phyloP scores from a whole-genome alignment of 2,797 vertebrate genomes.

The Eutrigla gurnardus region DNA sequence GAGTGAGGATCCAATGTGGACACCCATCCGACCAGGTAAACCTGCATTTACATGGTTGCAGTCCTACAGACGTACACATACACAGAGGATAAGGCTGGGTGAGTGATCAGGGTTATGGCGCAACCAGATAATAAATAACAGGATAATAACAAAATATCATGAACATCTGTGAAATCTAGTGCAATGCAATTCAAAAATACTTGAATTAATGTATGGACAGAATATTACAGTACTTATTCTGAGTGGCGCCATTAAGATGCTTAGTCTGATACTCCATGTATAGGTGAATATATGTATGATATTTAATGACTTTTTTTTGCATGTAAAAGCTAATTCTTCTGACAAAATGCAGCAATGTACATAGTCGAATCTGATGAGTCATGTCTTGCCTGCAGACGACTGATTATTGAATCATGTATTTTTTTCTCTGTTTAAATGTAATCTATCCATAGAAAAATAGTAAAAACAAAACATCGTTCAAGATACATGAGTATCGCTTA shows the following conservation, averaged over 20 bases:
- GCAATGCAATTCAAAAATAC: neutral
- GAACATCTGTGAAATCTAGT: neutral
- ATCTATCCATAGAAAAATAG: no score
- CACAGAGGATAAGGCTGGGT: neutral
- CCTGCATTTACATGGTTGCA: neutral
- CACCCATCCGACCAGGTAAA: constrained; percentile 79
- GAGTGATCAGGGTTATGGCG: neutral
- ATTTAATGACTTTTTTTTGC: neutral
- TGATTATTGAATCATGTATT: no score
- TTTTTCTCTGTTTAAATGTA: no score
- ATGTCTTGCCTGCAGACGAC: no score
- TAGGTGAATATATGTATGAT: neutral
- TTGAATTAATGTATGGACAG: neutral
- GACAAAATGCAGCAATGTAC: neutral
- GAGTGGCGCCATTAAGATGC: neutral
- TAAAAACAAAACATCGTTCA: no score
- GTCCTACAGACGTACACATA: neutral
- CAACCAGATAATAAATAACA: neutral
- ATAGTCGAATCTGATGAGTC: no score
- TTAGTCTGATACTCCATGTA: neutral
- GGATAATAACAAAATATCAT: neutral
- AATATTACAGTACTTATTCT: neutral
- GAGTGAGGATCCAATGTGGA: constrained; percentile 20
- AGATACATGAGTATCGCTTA: no score
- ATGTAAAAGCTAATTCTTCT: neutral